These are phyloP conservation scores for Athene noctua DNA, from an alignment of 2,113 vertebrate genomes.

Conservation along the genomic window DNA sequence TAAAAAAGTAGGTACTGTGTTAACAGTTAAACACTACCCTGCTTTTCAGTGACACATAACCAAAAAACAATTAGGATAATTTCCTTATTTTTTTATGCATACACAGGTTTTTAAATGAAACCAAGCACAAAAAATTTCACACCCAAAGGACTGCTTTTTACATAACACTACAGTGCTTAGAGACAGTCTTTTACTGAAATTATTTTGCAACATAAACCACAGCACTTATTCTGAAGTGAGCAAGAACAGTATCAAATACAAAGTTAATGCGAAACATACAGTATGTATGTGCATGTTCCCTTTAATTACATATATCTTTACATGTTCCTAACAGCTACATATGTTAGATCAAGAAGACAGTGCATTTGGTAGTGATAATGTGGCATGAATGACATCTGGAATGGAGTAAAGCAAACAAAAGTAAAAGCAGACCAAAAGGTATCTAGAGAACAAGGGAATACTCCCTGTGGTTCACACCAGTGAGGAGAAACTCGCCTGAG, in stretches of 20 bases:
- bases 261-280: background rate
- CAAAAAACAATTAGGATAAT: background rate
- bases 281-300: background rate
- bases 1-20: background rate
- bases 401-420: conserved; percentile 15
- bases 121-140: background rate
- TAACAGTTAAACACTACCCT: background rate
- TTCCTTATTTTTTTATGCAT: background rate
- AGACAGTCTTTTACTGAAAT: background rate
- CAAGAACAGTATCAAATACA: background rate
- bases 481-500: background rate
- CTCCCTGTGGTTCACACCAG: conserved; percentile 25
- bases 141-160: background rate
- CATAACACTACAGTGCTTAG: background rate
- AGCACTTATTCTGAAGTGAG: background rate
- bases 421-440: conserved; percentile 16
- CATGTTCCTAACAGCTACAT: background rate
- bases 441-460: conserved; percentile 40
- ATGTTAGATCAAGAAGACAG: background rate
- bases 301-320: background rate
- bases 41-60: background rate
- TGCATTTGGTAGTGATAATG: conserved; percentile 26
- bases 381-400: conserved; percentile 41
- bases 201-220: background rate
- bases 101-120: background rate